Conservation (phyloP, 2,888 invertebrate species). For the Dasypogon diadema region DNA sequence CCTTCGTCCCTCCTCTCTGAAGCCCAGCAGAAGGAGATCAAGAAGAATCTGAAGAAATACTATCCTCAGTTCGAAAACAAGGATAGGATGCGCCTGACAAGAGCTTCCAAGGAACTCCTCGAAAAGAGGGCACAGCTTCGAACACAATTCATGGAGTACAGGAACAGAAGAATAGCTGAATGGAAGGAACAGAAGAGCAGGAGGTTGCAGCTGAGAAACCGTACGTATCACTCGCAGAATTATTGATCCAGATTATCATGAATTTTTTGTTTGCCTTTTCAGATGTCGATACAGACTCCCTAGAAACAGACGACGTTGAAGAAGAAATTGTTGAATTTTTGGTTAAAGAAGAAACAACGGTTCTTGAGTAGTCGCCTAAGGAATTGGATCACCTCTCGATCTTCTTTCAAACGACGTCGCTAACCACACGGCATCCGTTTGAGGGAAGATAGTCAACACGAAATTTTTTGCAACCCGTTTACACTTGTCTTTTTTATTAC, state of each 20-base stretch:
- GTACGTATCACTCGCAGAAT: too few relatives aligned
- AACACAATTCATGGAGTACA: slow-evolving; percentile 87
- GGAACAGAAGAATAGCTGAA: slow-evolving; percentile 79
- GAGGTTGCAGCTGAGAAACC: slow-evolving; percentile 86
- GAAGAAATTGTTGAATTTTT: slow-evolving; percentile 98
- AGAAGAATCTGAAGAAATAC: slow-evolving; percentile 97
- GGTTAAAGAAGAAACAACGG: slow-evolving; percentile 92
- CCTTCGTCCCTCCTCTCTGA: slow-evolving; percentile 86
- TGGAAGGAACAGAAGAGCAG: slow-evolving; percentile 83
- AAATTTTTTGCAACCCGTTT: slow-evolving; percentile 18
- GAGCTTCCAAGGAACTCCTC: slow-evolving; percentile 94
- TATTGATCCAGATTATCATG: neutral
- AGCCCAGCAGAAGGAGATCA: slow-evolving; percentile 92
- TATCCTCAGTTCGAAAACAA: slow-evolving; percentile 96
- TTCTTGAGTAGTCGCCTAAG: slow-evolving; percentile 75
- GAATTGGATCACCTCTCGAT: slow-evolving; percentile 8
- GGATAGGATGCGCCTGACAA: slow-evolving; percentile 91
- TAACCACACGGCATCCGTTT: neutral
- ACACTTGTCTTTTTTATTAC: slow-evolving; percentile 25
- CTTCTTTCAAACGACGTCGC: slow-evolving; percentile 17
- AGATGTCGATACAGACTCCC: slow-evolving; percentile 95
- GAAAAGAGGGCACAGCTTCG: slow-evolving; percentile 91
- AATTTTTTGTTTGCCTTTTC: slow-evolving; percentile 58
- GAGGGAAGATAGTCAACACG: slow-evolving; percentile 14
- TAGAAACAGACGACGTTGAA: slow-evolving; percentile 91